Base-by-base conservation (phyloP, 2,888 invertebrate species). In the Parnassius orleans region DNA sequence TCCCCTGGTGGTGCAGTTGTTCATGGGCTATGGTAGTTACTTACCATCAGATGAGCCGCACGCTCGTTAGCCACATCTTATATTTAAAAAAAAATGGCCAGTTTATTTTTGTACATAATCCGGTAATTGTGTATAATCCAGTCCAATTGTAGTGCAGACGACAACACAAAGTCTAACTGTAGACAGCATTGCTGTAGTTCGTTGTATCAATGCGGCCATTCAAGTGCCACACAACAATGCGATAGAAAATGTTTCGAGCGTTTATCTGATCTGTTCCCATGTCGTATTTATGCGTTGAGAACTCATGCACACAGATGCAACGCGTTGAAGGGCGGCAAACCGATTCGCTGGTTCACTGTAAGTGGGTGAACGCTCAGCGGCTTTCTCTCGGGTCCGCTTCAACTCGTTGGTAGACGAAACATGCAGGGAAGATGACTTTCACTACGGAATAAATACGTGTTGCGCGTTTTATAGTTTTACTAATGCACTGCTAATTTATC, bases 361-460 rank as follows among this genome's bases (percentile, higher is more conserved):
- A 43, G 19, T 15, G 19, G 51, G 57, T 51, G 43, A 43, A 44
- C 10, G 10, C 44, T 51, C n/a, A 2, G 24, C 43, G 51, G 43
- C 56, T 56, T 56, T 56, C 56, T 56, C 56, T 56, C 19, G 24
- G 5, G 2, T 19, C 51, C 24, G 24, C 51, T 51, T 24, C 51
- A 33, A 14, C n/a, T 44, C 11, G 33, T 55, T 48, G 47, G 12
- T 41, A 14, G 41, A 53, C 33, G 53, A 5, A 56, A 41, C 48
- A 14, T 48, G 24, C 47, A 44, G 15, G 44, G 24, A 19, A n/a
- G 56, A 33, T 19, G 24, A 51, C 51, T 51, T 24, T 51, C 24
- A 19, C 51, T 33, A 33, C 33, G 7, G 5, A 33, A 33, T 33
- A 33, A 33, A 7, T 33, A 33, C 33, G 33, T 33, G 33, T 5